Conservation (phyloP, 2,113 vertebrate genomes). For the Noctilio leporinus region DNA sequence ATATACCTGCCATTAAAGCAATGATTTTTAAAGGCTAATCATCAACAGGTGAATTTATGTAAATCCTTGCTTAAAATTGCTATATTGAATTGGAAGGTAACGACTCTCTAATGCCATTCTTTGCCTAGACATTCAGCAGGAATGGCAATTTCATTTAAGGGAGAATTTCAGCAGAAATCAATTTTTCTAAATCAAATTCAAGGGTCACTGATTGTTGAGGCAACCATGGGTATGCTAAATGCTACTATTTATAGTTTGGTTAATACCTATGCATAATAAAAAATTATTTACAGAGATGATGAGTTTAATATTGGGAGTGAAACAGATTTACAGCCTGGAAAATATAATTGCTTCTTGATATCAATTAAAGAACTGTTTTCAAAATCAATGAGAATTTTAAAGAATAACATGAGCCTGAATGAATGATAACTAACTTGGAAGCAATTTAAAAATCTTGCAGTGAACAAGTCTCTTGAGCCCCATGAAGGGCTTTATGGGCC, state of each 20-base stretch:
- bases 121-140: constrained; percentile 30
- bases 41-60: constrained; percentile 46
- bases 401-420: constrained; percentile 58
- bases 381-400: constrained; percentile 75
- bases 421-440: constrained; percentile 71
- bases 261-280: constrained; percentile 68
- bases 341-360: constrained; percentile 75
- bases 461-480: constrained; percentile 62
- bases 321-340: constrained; percentile 71
- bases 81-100: constrained; percentile 49
- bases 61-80: constrained; percentile 21
- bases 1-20: neutral
- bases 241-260: constrained; percentile 69
- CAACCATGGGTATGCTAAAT: constrained; percentile 51
- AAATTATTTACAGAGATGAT: constrained; percentile 73
- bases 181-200: constrained; percentile 71
- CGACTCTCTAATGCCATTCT: constrained; percentile 50
- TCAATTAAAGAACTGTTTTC: constrained; percentile 73
- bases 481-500: constrained; percentile 68
- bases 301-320: constrained; percentile 67
- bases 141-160: constrained; percentile 65
- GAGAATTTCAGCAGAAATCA: constrained; percentile 64
- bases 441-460: constrained; percentile 64
- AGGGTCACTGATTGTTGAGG: constrained; percentile 73
- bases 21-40: neutral